These are phyloP conservation scores for Himantopus leucocephalus DNA, from an alignment of 2,113 vertebrate species.

Conservation along the genomic window DNA sequence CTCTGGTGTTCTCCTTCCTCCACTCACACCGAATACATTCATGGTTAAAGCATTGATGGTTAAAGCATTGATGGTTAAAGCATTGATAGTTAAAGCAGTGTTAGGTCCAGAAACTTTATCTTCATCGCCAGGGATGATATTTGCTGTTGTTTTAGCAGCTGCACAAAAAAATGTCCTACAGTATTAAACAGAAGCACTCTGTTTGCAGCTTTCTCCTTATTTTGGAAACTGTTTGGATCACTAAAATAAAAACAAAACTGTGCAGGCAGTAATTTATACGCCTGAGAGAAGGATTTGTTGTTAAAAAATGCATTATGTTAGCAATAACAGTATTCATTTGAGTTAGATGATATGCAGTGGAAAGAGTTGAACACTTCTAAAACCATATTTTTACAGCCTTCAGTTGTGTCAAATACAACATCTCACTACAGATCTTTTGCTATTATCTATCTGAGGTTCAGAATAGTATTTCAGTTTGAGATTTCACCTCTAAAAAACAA, in stretches of 20 bases:
- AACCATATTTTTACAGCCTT: not conserved
- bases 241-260: slow-evolving; percentile 2
- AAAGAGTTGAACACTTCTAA: not conserved
- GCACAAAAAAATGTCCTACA: not conserved
- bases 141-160: slow-evolving; percentile 17
- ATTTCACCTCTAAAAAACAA: not conserved
- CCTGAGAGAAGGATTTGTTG: not conserved
- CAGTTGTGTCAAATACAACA: not conserved
- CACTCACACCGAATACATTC: not conserved
- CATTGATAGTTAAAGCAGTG: not conserved
- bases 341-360: not conserved
- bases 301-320: slow-evolving; percentile 35
- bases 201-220: slow-evolving; percentile 33
- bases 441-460: not conserved
- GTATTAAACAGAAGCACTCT: slow-evolving; percentile 19
- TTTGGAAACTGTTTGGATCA: slow-evolving; percentile 11
- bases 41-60: not conserved
- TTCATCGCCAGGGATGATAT: not conserved
- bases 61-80: not conserved
- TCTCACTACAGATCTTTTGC: not conserved
- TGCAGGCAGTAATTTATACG: not conserved
- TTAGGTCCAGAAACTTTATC: not conserved
- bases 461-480: not conserved
- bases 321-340: slow-evolving; percentile 13
- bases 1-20: not conserved